These are phyloP conservation scores for Kryphioiulus occultus DNA, from an alignment of 2,888 invertebrate species.

Conservation along the genomic window DNA sequence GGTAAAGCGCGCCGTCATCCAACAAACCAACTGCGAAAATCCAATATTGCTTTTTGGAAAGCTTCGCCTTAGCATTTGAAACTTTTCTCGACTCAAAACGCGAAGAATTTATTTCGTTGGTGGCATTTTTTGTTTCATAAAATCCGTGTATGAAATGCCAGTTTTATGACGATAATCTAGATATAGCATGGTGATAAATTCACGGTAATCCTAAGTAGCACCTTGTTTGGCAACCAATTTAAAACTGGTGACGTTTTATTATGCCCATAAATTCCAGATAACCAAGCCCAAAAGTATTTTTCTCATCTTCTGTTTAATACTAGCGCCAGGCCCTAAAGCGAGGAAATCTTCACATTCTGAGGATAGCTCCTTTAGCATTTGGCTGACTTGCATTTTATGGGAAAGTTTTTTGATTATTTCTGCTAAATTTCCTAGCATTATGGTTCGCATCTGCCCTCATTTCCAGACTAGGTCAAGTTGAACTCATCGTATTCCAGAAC, in stretches of 20 bases:
- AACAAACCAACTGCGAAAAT: not conserved
- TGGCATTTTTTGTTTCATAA: not conserved
- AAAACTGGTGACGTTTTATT: not conserved
- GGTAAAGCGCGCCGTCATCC: not conserved
- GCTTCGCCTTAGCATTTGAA: not conserved
- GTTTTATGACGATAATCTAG: conserved; percentile 18
- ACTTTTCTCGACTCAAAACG: not conserved
- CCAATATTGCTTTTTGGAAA: not conserved
- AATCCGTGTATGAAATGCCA: not conserved
- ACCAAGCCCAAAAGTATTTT: conserved; percentile 3
- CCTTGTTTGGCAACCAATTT: conserved; percentile 36
- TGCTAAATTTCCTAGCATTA: not conserved
- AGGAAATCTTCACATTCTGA: not conserved
- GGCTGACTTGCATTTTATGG: not conserved
- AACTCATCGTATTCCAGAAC: not conserved
- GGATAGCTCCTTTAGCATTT: not conserved
- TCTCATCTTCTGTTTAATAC: not conserved
- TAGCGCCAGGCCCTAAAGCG: not conserved
- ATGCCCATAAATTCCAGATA: conserved; percentile 12
- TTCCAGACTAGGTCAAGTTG: not conserved
- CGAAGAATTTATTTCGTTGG: not conserved
- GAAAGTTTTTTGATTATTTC: not conserved
- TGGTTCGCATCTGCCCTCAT: not conserved
- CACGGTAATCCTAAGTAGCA: conserved; percentile 28
- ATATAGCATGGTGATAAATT: conserved; percentile 25